Evolutionary conservation across 2,888 invertebrate species (phyloP), one percentile per base, ranked within the genome.

Genomic region (Venusia cambrica): DNA sequence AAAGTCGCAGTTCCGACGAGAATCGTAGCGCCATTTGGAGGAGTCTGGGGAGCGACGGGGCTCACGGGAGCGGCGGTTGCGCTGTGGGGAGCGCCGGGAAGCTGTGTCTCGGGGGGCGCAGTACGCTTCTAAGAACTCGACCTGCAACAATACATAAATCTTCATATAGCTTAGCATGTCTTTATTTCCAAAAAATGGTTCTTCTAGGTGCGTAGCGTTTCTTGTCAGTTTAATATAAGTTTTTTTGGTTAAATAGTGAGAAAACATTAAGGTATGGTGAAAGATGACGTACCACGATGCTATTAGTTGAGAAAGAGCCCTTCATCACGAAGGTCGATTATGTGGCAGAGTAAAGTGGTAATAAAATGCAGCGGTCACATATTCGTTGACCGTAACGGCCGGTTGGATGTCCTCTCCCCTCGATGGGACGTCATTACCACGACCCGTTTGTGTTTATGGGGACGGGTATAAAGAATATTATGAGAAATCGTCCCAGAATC

Each of bases 41-140:
- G 80, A 70, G 56, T 85, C 81, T 8, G 84, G 81, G 28, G 87
- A 83, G 19, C 87, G 74, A 10, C 81, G 72, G 25, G 75, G 66
- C 39, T 83, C 87, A 31, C 85, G 63, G 10, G 87, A 83, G 29
- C 84, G 75, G 34, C 87, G 81, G 38, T 64, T 75, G 56, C 83
- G 76, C 57, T 77, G 83, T 51, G 87, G 84, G 4, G 87, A 84
- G 22, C 84, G 75, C 13, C 79, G 75, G 5, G 38, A 33, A n/a
- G 87, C 79, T 58, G 91, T 92, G 68, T 93, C 93, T 47, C 91
- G 88, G 6, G 93, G 93, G 59, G 92, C 92, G 62, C 92, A 92
- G 70, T 93, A 93, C 37, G 91, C 90, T 72, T 93, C 93, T 72
- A 93, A 83, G 53, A 93, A 90, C 74, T 92, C 92, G 54, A 93